Evolutionary conservation across 2,888 invertebrate genomes (phyloP).

Genomic region (Tipula confusa): DNA sequence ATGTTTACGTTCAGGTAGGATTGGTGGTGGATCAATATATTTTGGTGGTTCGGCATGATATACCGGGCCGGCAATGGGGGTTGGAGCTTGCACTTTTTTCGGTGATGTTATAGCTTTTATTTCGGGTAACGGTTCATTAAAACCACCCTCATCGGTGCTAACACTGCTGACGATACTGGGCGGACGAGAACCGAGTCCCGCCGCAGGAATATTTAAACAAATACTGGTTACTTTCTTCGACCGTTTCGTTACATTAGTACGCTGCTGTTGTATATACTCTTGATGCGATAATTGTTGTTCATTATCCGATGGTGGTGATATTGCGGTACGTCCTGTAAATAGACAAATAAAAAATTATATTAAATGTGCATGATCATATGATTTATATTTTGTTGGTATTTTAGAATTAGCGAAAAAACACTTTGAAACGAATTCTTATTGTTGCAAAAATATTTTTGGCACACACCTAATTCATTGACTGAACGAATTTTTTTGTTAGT

Average conservation of each 20-base stretch:
- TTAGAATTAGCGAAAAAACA: background rate
- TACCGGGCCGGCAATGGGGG: constrained; percentile 38
- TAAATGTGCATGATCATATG: background rate
- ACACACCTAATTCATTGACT: background rate
- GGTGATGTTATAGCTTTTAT: constrained; percentile 57
- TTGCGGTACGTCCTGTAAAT: constrained; percentile 29
- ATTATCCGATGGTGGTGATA: constrained; percentile 30
- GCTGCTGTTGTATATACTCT: background rate
- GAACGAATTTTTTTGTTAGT: background rate
- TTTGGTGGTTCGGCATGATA: constrained; percentile 41
- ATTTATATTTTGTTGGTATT: background rate
- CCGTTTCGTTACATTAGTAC: constrained; percentile 46
- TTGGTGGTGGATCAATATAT: constrained; percentile 31
- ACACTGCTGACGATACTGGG: constrained; percentile 63
- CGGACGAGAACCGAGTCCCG: constrained; percentile 59
- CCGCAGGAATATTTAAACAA: constrained; percentile 60
- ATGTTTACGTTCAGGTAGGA: background rate
- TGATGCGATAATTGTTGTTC: background rate
- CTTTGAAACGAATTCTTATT: background rate
- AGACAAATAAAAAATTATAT: background rate
- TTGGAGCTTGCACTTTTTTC: constrained; percentile 35
- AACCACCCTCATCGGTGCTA: constrained; percentile 64
- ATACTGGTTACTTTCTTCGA: constrained; percentile 58
- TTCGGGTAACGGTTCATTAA: constrained; percentile 67
- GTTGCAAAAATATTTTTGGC: background rate